These are phyloP conservation scores for Tiaroga cobitis DNA, from an alignment of 2,797 vertebrate species.

Conservation along the genomic window DNA sequence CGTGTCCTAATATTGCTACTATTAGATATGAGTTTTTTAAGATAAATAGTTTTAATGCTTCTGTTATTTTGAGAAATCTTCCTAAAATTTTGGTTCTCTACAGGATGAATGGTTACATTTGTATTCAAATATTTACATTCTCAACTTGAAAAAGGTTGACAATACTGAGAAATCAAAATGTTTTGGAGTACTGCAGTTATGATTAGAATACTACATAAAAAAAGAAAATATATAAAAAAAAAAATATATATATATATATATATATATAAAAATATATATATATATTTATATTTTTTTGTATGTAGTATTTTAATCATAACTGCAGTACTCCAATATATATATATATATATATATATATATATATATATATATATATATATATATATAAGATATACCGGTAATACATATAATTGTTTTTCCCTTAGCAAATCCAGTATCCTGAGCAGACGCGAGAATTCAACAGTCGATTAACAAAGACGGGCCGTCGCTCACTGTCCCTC, in stretches of 20 bases:
- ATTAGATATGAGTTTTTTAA: neutral
- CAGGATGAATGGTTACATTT: neutral
- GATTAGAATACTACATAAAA: too few relatives aligned
- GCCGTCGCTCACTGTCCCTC: constrained; percentile 92
- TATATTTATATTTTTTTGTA: too few relatives aligned
- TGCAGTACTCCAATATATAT: too few relatives aligned
- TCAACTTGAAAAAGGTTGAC: neutral
- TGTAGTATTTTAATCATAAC: too few relatives aligned
- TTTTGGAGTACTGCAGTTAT: neutral
- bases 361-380: too few relatives aligned
- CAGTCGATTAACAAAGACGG: constrained; percentile 94
- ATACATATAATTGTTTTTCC: neutral
- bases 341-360: too few relatives aligned
- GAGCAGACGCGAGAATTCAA: constrained; percentile 97
- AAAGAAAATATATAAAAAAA: too few relatives aligned
- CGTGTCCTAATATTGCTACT: neutral
- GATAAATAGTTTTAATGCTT: neutral
- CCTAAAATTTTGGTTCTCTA: neutral
- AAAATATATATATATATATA: too few relatives aligned
- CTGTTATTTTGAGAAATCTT: neutral
- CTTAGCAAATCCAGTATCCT: constrained; percentile 90
- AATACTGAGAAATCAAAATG: neutral
- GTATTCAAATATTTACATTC: neutral
- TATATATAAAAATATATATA: too few relatives aligned
- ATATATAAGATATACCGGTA: neutral